Evolutionary conservation across 2,113 vertebrate genomes (phyloP), one percentile per base, ranked within the genome.

Genomic region (Chrysochloris asiatica): DNA sequence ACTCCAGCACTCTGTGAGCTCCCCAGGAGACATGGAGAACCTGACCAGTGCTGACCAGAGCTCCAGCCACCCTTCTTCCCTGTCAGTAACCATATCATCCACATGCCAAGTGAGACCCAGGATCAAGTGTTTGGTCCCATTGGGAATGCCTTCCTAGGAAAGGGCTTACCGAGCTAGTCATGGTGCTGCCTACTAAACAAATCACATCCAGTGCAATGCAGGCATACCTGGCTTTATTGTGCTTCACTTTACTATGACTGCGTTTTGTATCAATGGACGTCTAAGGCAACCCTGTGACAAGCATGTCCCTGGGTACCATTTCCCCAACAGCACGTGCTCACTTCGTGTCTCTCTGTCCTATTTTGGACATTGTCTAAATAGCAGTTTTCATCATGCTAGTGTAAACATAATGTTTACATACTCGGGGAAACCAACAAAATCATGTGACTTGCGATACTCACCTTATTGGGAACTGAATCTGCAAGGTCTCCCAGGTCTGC

Each of bases 41-140:
- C 69, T 69, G n/a, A 1, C 12, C 54, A 22, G 24, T 38, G 38
- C 47, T 4, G 4, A 6, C 0, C 24, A 21, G 21, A 24, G 12
- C 14, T 0, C 24, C 2, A 56, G 8, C 28, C 8, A 24, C 2
- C 41, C 33, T 13, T n/a, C 30, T 4, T 36, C 28, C 71, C 63
- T 6, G 8, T 22, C 12, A 26, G n/a, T n/a, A 61, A 2, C 10
- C 8, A 2, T 30, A 1, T 24, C 6, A 22, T 28, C 80, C 36
- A 59, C 24, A 78, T 0, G 0, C 50, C 2, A n/a, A 28, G 33
- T 4, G 0, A 50, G 45, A 24, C 33, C 48, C 47, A 0, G 0
- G 30, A 22, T 9, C 9, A 48, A 12, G 12, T 28, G 30, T 22
- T 11, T 24, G 67, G 33, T 69, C 38, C 28, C 13, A 0, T 9